phyloP scores from a whole-genome alignment of 2,888 invertebrate genomes.

The Tineola bisselliella region DNA sequence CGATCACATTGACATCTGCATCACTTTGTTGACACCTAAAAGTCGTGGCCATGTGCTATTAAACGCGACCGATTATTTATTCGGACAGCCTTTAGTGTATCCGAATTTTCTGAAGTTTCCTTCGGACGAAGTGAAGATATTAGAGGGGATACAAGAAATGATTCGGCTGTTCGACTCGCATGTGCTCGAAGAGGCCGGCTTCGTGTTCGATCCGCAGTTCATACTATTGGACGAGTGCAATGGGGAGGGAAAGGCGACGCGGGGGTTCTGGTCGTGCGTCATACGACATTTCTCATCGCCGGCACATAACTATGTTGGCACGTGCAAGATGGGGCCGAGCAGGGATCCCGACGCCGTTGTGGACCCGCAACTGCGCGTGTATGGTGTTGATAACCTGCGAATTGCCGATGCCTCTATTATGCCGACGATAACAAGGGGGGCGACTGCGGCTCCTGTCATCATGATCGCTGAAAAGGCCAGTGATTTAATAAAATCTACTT shows the following conservation, averaged over 20 bases:
- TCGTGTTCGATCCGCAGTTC: constrained; percentile 48
- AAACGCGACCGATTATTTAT: constrained; percentile 45
- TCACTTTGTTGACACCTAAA: constrained; percentile 51
- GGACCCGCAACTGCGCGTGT: constrained; percentile 41
- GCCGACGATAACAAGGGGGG: constrained; percentile 54
- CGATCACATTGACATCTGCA: constrained; percentile 50
- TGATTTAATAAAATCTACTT: constrained; percentile 55
- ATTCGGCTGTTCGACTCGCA: constrained; percentile 57
- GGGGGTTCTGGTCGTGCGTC: constrained; percentile 56
- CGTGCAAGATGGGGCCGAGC: constrained; percentile 55
- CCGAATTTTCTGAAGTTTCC: constrained; percentile 52
- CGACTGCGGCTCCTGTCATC: constrained; percentile 54
- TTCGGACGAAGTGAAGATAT: constrained; percentile 43
- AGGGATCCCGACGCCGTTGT: constrained; percentile 52
- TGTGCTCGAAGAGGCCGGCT: constrained; percentile 44
- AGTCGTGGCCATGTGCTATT: constrained; percentile 52
- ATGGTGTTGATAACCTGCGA: constrained; percentile 46
- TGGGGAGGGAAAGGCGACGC: constrained; percentile 44
- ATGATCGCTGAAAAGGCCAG: constrained; percentile 64
- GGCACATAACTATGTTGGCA: constrained; percentile 53
- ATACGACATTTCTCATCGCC: constrained; percentile 56
- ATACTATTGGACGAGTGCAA: constrained; percentile 53
- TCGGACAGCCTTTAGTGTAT: constrained; percentile 52
- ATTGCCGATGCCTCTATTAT: constrained; percentile 55
- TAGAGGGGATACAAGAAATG: constrained; percentile 51